These are phyloP conservation scores for Diplolepis rosae DNA, from an alignment of 2,888 invertebrate species.

Conservation along the genomic window DNA sequence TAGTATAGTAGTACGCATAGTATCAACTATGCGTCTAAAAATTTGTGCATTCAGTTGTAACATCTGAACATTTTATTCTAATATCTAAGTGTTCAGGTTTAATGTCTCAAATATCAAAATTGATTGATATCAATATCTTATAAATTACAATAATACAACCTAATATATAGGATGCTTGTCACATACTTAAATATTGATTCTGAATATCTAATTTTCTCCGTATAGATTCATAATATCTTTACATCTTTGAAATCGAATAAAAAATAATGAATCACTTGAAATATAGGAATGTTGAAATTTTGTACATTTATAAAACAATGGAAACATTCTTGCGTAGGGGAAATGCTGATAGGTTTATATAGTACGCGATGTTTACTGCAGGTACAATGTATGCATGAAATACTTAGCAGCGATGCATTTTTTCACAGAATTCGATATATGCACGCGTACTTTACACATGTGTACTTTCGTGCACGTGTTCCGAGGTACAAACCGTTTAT, in stretches of 20 bases:
- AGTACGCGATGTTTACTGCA: neutral
- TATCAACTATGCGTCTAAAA: too few relatives aligned
- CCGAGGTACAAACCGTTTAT: constrained; percentile 4
- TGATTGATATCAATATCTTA: too few relatives aligned
- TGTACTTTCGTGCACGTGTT: neutral
- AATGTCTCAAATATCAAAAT: too few relatives aligned
- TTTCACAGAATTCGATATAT: constrained; percentile 8
- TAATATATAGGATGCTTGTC: too few relatives aligned
- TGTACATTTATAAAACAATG: neutral
- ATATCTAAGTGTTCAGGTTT: too few relatives aligned
- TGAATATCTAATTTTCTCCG: too few relatives aligned
- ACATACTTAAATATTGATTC: too few relatives aligned
- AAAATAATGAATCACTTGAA: neutral
- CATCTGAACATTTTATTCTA: too few relatives aligned
- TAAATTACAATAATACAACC: too few relatives aligned
- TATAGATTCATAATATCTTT: too few relatives aligned
- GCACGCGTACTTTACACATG: constrained; percentile 12
- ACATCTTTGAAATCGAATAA: neutral
- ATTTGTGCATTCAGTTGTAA: too few relatives aligned
- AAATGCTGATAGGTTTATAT: neutral
- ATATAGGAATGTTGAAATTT: neutral
- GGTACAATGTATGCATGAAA: constrained; percentile 9
- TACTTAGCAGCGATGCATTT: neutral
- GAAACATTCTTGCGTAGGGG: neutral
- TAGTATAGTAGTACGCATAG: too few relatives aligned